Conservation (phyloP, 2,888 invertebrate species). For the Drosophila algonquin region DNA sequence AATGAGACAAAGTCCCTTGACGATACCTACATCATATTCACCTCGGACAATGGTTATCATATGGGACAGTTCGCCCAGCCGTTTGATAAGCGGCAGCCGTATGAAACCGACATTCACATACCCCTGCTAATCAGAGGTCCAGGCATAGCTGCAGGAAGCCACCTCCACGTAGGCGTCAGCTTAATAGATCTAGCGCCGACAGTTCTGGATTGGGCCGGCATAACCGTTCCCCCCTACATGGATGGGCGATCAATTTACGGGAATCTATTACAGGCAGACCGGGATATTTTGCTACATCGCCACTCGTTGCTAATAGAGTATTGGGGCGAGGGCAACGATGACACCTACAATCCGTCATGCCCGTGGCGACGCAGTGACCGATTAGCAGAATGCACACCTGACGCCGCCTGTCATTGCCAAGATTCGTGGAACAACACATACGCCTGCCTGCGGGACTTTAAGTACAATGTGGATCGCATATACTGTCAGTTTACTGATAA, state of each 20-base stretch:
- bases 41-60: conserved; percentile 96
- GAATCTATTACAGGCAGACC: conserved; percentile 59
- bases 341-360: conserved; percentile 86
- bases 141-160: conserved; percentile 84
- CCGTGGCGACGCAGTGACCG: conserved; percentile 85
- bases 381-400: conserved; percentile 87
- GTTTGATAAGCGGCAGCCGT: conserved; percentile 94
- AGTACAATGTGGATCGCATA: conserved; percentile 82
- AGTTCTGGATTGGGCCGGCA: conserved; percentile 88
- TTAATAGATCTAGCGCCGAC: conserved; percentile 94
- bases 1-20: conserved; percentile 85
- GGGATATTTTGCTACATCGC: conserved; percentile 14
- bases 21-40: conserved; percentile 92
- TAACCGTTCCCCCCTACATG: conserved; percentile 85
- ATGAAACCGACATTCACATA: conserved; percentile 94
- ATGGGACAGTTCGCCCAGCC: conserved; percentile 95
- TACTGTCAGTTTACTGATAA: conserved; percentile 84
- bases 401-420: conserved; percentile 92
- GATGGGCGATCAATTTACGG: conserved; percentile 87
- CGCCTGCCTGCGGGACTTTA: conserved; percentile 89
- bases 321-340: conserved; percentile 89
- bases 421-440: conserved; percentile 94
- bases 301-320: conserved; percentile 90
- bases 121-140: conserved; percentile 92
- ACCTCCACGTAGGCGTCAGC: conserved; percentile 86